Percentiles rank a stretch among this genome's conserved stretches.
Evolutionary conservation across 2,888 invertebrate genomes (phyloP).

Genomic region (Dynastes hyllus): DNA sequence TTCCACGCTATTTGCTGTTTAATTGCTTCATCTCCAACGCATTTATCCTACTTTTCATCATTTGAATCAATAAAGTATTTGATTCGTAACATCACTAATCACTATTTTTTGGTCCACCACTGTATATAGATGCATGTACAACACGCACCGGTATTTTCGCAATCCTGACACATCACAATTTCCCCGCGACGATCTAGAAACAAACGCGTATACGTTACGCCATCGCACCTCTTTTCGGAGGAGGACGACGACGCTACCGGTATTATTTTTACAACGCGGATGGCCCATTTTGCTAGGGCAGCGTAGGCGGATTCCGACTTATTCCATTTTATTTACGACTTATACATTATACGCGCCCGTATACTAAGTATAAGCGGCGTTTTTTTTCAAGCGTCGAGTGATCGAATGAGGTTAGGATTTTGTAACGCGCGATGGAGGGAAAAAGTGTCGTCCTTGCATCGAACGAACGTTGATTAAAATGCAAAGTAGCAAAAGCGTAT

Average conservation of each 20-base stretch:
- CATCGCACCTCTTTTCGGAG: conserved; percentile 23
- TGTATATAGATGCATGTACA: background rate
- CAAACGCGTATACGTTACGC: conserved; percentile 18
- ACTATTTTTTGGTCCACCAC: background rate
- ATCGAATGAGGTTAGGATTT: conserved; percentile 38
- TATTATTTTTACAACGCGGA: conserved; percentile 38
- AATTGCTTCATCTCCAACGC: no score
- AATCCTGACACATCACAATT: conserved; percentile 33
- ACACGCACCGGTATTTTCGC: conserved; percentile 11
- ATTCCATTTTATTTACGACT: conserved; percentile 14
- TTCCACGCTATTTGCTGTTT: no score
- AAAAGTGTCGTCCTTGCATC: conserved; percentile 35
- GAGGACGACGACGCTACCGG: conserved; percentile 16
- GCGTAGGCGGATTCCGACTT: conserved; percentile 2
- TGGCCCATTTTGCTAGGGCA: conserved; percentile 18
- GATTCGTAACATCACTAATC: no score
- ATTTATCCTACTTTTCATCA: no score
- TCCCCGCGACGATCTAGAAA: conserved; percentile 32
- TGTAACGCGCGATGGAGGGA: conserved; percentile 5
- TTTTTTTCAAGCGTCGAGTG: conserved; percentile 1
- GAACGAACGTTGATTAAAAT: conserved; percentile 22
- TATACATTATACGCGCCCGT: background rate
- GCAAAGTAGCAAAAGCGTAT: background rate
- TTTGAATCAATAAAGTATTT: no score
- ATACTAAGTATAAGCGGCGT: background rate